A percentile compares a stretch with the other conserved stretches of the same genome.
Evolutionary conservation across 2,113 vertebrate species (phyloP).

Genomic region (Puffinus mauretanicus): DNA sequence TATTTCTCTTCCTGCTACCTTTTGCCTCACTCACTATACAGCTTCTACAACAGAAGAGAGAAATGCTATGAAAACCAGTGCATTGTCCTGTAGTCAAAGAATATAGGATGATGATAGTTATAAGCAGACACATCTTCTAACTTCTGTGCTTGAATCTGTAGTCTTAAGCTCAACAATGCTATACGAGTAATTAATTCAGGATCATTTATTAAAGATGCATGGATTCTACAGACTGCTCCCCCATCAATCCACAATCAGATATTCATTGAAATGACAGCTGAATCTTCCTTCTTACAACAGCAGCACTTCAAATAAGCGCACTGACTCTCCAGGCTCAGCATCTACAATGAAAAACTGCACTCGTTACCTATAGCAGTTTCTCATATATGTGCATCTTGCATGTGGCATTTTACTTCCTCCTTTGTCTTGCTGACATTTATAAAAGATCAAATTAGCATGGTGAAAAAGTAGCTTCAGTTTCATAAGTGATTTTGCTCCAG

Average conservation of each 20-base stretch:
- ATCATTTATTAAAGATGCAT: not conserved
- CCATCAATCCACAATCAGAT: not conserved
- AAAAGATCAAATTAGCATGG: slow-evolving; percentile 39
- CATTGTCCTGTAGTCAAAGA: not conserved
- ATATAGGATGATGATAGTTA: not conserved
- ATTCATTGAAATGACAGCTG: slow-evolving; percentile 12
- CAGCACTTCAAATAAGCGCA: not conserved
- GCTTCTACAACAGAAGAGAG: not conserved
- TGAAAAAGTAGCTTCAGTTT: slow-evolving; percentile 40
- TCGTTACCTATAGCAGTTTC: slow-evolving; percentile 1
- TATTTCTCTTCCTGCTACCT: not conserved
- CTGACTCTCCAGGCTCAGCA: not conserved
- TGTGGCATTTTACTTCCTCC: slow-evolving; percentile 41
- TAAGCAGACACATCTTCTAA: not conserved
- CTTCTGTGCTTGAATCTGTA: not conserved
- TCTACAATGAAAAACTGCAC: not conserved
- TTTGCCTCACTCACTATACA: not conserved
- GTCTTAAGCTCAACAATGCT: not conserved
- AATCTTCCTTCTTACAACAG: not conserved
- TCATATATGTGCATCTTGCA: not conserved
- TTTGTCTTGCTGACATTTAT: slow-evolving; percentile 30
- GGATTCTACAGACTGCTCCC: not conserved
- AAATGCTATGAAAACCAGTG: not conserved
- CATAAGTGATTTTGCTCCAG: not conserved
- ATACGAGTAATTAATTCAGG: not conserved